Conservation (phyloP, 2,888 invertebrate genomes). For the Pachliopta kotzebuea region DNA sequence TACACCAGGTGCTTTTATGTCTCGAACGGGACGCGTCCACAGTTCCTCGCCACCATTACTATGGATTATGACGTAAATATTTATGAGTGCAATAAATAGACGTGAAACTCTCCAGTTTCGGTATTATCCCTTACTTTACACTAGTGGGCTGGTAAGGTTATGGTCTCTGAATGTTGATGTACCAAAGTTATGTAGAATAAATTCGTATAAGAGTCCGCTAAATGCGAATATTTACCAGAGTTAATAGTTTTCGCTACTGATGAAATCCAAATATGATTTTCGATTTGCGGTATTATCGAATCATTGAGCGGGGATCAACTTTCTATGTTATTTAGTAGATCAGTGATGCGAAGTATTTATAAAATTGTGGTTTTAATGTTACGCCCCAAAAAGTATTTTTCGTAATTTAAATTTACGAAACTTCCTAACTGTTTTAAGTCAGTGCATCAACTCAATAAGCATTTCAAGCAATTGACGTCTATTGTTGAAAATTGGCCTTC, state of each 20-base stretch:
- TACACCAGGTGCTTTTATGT: slow-evolving; percentile 35
- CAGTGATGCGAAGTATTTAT: neutral
- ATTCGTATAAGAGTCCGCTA: slow-evolving; percentile 33
- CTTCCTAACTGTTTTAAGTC: too few relatives aligned
- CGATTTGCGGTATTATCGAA: slow-evolving; percentile 22
- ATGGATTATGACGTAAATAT: slow-evolving; percentile 68
- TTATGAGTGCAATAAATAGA: slow-evolving; percentile 61
- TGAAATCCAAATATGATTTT: slow-evolving; percentile 20
- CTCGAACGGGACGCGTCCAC: slow-evolving; percentile 36
- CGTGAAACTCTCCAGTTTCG: slow-evolving; percentile 43
- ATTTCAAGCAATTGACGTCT: too few relatives aligned
- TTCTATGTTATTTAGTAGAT: neutral
- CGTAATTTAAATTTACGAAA: too few relatives aligned
- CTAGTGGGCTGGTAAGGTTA: slow-evolving; percentile 43
- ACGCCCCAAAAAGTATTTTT: neutral
- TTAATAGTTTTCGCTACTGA: slow-evolving; percentile 17
- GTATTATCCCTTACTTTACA: slow-evolving; percentile 54
- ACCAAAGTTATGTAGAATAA: slow-evolving; percentile 35
- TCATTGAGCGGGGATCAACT: slow-evolving; percentile 9
- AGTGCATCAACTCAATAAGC: too few relatives aligned
- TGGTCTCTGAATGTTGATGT: slow-evolving; percentile 41
- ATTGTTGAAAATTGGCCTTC: too few relatives aligned
- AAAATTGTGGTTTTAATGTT: neutral
- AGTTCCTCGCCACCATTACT: slow-evolving; percentile 51
- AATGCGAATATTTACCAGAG: slow-evolving; percentile 33